Percentiles rank a stretch among this genome's conserved stretches.
phyloP scores from a whole-genome alignment of 2,113 vertebrate species.

The Anoura caudifer region DNA sequence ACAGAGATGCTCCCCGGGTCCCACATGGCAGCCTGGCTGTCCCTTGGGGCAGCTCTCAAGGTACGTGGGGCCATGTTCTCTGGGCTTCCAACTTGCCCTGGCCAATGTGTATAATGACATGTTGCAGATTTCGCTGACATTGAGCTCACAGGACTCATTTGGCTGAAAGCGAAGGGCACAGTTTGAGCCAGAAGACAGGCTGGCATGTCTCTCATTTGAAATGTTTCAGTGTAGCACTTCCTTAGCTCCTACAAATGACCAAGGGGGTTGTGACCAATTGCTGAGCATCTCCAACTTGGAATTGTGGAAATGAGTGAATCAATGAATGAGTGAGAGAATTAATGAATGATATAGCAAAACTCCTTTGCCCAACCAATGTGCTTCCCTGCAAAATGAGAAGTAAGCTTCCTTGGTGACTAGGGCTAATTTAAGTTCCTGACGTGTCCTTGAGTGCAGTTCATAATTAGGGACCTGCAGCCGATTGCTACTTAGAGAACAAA shows the following conservation, averaged over 20 bases:
- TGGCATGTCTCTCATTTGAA: neutral
- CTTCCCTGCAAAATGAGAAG: neutral
- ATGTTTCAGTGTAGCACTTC: neutral
- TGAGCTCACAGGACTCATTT: neutral
- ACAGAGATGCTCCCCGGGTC: rapidly evolving
- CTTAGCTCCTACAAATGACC: neutral
- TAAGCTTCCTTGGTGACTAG: neutral
- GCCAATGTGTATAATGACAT: neutral
- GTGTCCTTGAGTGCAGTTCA: neutral
- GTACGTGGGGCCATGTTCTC: neutral
- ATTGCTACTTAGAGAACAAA: neutral
- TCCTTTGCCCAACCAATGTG: neutral
- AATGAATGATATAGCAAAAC: neutral
- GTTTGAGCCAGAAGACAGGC: neutral
- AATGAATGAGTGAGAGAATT: too few relatives aligned
- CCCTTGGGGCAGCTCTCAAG: neutral
- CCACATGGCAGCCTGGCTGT: neutral
- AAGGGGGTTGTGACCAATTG: neutral
- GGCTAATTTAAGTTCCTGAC: neutral
- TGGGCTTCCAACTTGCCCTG: neutral
- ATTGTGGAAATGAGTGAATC: neutral
- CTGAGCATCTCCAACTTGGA: neutral
- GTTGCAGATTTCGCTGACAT: neutral
- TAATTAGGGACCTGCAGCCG: neutral
- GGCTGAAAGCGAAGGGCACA: neutral